Percentiles rank a stretch among this genome's conserved stretches.
phyloP scores from a whole-genome alignment of 2,113 vertebrate species.

The Nothocercus nigrocapillus region DNA sequence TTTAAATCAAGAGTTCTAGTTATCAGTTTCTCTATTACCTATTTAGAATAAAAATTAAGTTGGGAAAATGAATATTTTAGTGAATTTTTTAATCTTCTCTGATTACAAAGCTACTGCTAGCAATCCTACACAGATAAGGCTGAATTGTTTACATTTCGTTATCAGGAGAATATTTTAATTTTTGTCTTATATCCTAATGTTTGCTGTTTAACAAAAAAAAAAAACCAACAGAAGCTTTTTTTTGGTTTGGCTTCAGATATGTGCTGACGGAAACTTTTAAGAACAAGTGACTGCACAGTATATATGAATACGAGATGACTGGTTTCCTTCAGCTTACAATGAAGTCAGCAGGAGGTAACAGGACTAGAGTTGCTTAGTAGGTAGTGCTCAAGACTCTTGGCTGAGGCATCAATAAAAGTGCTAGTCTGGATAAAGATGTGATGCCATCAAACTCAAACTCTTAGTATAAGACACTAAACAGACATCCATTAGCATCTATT shows the following conservation, averaged over 20 bases:
- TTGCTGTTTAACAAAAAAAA: not conserved
- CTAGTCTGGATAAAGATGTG: not conserved
- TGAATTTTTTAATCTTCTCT: not conserved
- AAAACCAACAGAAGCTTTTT: not conserved
- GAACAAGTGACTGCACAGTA: not conserved
- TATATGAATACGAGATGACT: not conserved
- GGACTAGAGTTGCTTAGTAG: not conserved
- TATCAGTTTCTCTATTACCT: not conserved
- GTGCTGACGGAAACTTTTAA: not conserved
- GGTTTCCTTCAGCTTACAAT: not conserved
- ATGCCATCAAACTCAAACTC: not conserved
- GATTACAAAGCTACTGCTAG: not conserved
- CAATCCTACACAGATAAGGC: not conserved
- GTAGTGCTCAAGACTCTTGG: not conserved
- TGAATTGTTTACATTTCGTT: not conserved
- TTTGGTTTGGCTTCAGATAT: not conserved
- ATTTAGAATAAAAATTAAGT: not conserved
- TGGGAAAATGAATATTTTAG: not conserved
- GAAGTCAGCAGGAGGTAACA: not conserved
- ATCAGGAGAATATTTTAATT: not conserved
- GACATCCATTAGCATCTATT: not conserved
- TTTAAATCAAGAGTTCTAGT: not conserved
- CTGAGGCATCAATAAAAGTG: not conserved
- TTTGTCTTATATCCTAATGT: not conserved
- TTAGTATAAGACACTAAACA: not conserved